Conservation (phyloP, 2,797 vertebrate species). For the Podargus strigoides region DNA sequence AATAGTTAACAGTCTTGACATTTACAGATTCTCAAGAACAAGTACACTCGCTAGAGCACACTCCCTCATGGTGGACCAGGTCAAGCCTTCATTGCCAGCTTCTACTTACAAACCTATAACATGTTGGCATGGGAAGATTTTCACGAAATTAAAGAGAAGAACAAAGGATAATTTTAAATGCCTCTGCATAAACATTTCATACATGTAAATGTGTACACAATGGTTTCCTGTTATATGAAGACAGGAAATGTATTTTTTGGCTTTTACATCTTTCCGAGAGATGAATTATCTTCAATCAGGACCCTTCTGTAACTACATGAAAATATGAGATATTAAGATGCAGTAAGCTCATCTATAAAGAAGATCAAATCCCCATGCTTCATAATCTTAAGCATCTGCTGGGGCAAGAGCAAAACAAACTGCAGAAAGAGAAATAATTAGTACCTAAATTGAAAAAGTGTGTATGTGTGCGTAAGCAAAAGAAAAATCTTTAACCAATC, state of each 20-base stretch:
- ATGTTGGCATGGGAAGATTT: background rate
- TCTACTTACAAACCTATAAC: background rate
- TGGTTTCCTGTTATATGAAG: background rate
- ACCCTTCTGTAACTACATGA: background rate
- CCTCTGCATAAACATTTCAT: background rate
- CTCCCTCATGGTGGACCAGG: background rate
- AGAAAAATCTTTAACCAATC: background rate
- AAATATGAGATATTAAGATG: background rate
- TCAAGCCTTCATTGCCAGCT: background rate
- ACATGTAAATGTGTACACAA: background rate
- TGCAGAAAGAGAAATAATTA: background rate
- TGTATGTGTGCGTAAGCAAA: background rate
- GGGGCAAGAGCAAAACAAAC: background rate
- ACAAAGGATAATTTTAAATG: background rate
- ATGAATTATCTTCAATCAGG: background rate
- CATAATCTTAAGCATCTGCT: background rate
- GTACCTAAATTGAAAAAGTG: background rate
- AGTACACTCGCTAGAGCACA: background rate
- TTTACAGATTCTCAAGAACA: background rate
- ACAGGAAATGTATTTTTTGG: background rate
- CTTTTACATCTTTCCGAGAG: background rate
- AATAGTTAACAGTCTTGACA: conserved; percentile 26
- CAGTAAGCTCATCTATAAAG: background rate
- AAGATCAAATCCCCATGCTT: background rate
- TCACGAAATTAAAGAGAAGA: background rate